Base-by-base conservation (phyloP, 2,797 vertebrate genomes). In the Sarcophilus harrisii region DNA sequence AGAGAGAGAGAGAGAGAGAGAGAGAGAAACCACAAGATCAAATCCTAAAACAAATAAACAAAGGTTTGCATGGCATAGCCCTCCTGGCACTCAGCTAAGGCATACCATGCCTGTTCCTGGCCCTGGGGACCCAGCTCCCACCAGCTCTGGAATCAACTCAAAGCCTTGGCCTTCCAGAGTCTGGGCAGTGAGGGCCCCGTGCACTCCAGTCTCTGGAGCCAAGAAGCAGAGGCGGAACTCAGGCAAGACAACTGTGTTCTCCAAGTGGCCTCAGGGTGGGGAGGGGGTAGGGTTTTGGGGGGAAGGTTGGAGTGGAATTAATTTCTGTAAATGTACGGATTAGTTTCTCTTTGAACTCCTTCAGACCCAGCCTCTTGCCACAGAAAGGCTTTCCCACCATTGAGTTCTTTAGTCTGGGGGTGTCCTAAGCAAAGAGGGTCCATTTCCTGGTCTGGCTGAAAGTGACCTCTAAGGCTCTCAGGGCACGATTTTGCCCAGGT, bases 11-110 rank as follows among this genome's bases (percentile, higher is more conserved):
- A 18, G 32, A 66, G 32, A 66, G 32, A 18, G 62, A 73, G 62
- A 73, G 58, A 59, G 58, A 59, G 27, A 91, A 38, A n/a, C 32
- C 29, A 6, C 90, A 95, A 97, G 97, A 98, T 97, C 97, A 96
- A 94, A 93, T 95, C 95, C 57, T 95, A 1, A 14, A 95, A 94
- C 66, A 58, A 0, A 0, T 95, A 97, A 98, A 98, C 95, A 98
- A 97, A 98, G 93, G 55, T 32, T 57, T 60, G 16, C 49, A 55
- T 96, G 94, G 93, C 92, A 93, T 58, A 95, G 90, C 24, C 32
- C 57, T 94, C 18, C 57, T 73, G 58, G 89, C 4, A 24, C 29
- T 54, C 57, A 52, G 81, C 18, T 54, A 90, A 28, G 54, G 66
- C 49, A 32, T 18, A 57, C 52, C 32, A 92, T 21, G 0, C 38